Evolutionary conservation across 2,888 invertebrate species (phyloP), one percentile per base, ranked within the genome.

Genomic region (Crossocerus cetratus): DNA sequence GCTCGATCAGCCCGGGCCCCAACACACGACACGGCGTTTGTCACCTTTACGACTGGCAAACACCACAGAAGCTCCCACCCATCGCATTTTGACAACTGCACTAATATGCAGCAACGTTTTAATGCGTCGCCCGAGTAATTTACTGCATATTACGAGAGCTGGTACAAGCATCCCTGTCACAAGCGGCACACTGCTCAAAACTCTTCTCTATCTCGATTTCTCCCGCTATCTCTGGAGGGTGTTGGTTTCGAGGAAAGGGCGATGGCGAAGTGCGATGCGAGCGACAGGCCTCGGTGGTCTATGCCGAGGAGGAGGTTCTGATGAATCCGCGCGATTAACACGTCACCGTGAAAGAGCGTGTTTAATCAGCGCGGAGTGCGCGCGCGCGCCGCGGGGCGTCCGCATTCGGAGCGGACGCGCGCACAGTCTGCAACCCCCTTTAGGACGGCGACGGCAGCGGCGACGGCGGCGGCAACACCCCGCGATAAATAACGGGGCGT

Each of bases 291-390:
- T 54, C 32, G 54, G 67, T 14, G 65, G 59, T n/a, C 60, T 42
- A 16, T 60, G 58, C 22, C 56, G 69, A 55, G 49, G 74, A 71
- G 79, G 71, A 79, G 79, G 72, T 79, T 78, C 78, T 87, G 86
- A 86, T 86, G 86, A 86, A 86, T 86, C 81, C 84, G 83, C 78
- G 83, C 86, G 86, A 86, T 86, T 86, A 86, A 86, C 86, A 86
- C 86, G 86, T 86, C 86, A 86, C 81, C 82, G 86, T 85, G 84
- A 86, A 86, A 84, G 86, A 86, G 84, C 86, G 86, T 86, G 86
- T 86, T 86, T 86, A 86, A 86, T 86, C 86, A 86, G 83, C 83
- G 82, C 80, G 83, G n/a, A 49, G 81, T 85, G 83, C 78, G 86
- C 84, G 82, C 84, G 82, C 77, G 83, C 86, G 84, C 86, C 83